Conservation (phyloP, 2,888 invertebrate species). For the Hecatera dysodea region DNA sequence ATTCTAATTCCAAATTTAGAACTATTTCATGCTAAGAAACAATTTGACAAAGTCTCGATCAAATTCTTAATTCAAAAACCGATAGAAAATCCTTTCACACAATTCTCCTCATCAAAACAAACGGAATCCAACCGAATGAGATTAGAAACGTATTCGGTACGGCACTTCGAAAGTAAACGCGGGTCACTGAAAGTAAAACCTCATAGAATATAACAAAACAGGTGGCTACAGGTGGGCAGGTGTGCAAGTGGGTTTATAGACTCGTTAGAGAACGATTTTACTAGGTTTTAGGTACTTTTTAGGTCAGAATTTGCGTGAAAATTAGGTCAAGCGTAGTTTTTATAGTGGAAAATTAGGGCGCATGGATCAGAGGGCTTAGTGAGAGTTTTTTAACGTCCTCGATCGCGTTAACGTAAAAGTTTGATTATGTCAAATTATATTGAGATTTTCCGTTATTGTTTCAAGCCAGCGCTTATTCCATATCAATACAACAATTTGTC, state of each 20-base stretch:
- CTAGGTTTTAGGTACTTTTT: neutral
- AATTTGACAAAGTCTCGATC: no score
- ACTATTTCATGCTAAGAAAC: no score
- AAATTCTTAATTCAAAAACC: no score
- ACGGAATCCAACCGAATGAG: conserved; percentile 22
- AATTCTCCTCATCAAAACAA: neutral
- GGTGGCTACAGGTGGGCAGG: conserved; percentile 29
- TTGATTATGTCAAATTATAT: no score
- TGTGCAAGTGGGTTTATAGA: conserved; percentile 25
- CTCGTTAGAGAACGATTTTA: neutral
- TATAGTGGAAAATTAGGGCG: no score
- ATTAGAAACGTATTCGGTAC: conserved; percentile 11
- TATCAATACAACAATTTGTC: no score
- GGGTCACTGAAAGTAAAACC: conserved; percentile 55
- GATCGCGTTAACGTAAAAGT: no score
- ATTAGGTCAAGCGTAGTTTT: neutral
- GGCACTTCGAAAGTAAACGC: conserved; percentile 52
- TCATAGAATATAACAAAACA: conserved; percentile 26
- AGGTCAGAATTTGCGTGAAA: neutral
- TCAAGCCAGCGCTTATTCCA: no score
- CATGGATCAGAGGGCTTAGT: no score
- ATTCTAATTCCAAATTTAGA: no score
- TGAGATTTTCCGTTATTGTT: no score
- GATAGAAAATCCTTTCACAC: neutral
- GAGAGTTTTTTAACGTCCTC: no score